A percentile compares a stretch with the other conserved stretches of the same genome.
Evolutionary conservation across 2,797 vertebrate genomes (phyloP).

Genomic region (Paguma larvata): DNA sequence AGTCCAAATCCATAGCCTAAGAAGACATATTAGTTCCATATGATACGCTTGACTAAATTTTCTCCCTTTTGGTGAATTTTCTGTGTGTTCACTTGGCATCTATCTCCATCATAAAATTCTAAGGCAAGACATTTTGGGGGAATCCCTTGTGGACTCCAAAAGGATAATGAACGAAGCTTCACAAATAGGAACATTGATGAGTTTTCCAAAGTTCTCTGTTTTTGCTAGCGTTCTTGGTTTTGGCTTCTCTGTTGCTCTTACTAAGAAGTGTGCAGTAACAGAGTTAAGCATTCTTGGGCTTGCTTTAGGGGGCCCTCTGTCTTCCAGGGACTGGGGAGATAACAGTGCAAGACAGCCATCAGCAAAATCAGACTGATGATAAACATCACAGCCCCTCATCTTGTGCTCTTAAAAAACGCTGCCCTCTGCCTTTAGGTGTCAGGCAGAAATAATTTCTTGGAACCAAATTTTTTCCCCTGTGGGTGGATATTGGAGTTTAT

Average conservation of each 20-base stretch:
- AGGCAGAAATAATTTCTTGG: conserved; percentile 85
- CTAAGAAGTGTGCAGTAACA: conserved; percentile 47
- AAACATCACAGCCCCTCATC: neutral
- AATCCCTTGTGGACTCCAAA: neutral
- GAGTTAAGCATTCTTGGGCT: neutral
- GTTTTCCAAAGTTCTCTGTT: conserved; percentile 41
- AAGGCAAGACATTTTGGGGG: conserved; percentile 13
- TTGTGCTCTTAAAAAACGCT: conserved; percentile 61
- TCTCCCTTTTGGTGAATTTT: neutral
- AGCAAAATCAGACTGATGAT: conserved; percentile 54
- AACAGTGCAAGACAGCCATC: neutral
- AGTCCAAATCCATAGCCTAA: neutral
- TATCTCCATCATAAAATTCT: neutral
- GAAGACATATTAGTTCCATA: neutral
- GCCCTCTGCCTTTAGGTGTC: conserved; percentile 73
- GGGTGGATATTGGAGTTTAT: conserved; percentile 80
- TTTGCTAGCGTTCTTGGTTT: conserved; percentile 39
- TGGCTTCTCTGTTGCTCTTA: conserved; percentile 36
- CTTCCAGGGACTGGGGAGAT: neutral
- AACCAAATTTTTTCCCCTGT: conserved; percentile 71
- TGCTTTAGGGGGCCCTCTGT: neutral
- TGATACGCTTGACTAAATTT: neutral
- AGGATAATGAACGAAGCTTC: neutral
- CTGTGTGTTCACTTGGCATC: neutral
- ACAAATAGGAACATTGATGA: neutral